Evolutionary conservation across 2,113 vertebrate species (phyloP), one percentile per base, ranked within the genome.

Genomic region (Daboia siamensis): DNA sequence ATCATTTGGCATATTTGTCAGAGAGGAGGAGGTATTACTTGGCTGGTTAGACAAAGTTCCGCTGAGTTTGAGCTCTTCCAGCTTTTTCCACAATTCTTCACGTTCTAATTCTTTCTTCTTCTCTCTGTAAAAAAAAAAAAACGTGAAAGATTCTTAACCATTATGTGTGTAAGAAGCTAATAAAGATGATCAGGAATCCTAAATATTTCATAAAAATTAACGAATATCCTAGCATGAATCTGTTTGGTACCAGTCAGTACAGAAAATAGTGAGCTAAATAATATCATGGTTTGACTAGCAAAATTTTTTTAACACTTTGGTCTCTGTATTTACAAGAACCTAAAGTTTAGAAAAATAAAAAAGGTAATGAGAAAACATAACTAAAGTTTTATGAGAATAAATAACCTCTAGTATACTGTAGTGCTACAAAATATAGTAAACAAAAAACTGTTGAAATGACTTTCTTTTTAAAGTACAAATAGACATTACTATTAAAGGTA

Each of bases 101-200:
- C 99, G 98, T 96, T 99, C 99, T 97, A 99, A 97, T 97, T 99
- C 99, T 90, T 99, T 99, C 97, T 99, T 99, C 96, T 99, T 99
- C 97, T 99, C 99, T 97, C 99, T 99, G 96, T 29, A 93, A 94
- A 48, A 61, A 97, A 94, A 7, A 92, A 94, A 74, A 24, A 90
- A 85, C 84, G 95, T 88, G 3, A 13, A 24, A 21, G 39, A 57
- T 88, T 1, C 1, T 87, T 51, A 91, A 44, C 0, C 13, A 10
- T 33, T 92, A 1, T 46, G 46, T 23, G n/a, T 52, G 17, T 94
- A 85, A 2, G 0, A 8, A 80, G 74, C 74, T 80, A 44, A 21
- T 21, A 80, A 80, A 80, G 59, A 88, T 12, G 33, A 87, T 69
- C 86, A 64, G 51, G 39, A 39, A 39, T 57, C 20, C 39, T 87